phyloP scores from a whole-genome alignment of 1,140 invertebrate species.

The Anagrus nilaparvatae region DNA sequence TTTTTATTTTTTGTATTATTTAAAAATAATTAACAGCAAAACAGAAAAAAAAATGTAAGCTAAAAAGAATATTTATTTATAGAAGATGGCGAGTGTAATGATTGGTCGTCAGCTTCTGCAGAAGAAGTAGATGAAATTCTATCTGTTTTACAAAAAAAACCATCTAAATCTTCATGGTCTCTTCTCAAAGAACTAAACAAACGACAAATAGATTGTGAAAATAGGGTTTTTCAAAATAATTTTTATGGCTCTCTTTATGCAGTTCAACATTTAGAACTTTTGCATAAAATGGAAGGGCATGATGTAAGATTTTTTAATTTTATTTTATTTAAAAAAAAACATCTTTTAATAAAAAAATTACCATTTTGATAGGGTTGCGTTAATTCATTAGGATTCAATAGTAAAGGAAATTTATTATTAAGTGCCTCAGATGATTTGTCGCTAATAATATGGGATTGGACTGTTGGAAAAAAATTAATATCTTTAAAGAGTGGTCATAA shows the following conservation, averaged over 20 bases:
- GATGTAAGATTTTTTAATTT: constrained; percentile 25
- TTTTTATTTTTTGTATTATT: constrained; percentile 1
- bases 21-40: constrained; percentile 1
- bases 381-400: constrained; percentile 85
- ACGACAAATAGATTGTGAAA: constrained; percentile 50
- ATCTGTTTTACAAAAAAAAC: constrained; percentile 45
- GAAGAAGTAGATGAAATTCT: constrained; percentile 38
- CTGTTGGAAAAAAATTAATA: constrained; percentile 51
- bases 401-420: constrained; percentile 62
- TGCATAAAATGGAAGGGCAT: constrained; percentile 70
- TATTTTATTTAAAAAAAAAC: constrained; percentile 5
- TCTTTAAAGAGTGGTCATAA: constrained; percentile 69
- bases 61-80: constrained; percentile 1
- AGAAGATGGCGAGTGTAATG: constrained; percentile 25
- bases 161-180: constrained; percentile 59
- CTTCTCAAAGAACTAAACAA: constrained; percentile 49
- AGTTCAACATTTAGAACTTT: constrained; percentile 71
- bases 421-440: constrained; percentile 86
- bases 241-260: constrained; percentile 75
- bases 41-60: constrained; percentile 1
- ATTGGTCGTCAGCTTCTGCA: constrained; percentile 27
- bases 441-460: constrained; percentile 87
- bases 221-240: constrained; percentile 55
- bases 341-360: constrained; percentile 7
- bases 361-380: constrained; percentile 61